Evolutionary conservation across 92 coral and sea anemone species (phyloP).

Genomic region (Chrysogorgia sp.): DNA sequence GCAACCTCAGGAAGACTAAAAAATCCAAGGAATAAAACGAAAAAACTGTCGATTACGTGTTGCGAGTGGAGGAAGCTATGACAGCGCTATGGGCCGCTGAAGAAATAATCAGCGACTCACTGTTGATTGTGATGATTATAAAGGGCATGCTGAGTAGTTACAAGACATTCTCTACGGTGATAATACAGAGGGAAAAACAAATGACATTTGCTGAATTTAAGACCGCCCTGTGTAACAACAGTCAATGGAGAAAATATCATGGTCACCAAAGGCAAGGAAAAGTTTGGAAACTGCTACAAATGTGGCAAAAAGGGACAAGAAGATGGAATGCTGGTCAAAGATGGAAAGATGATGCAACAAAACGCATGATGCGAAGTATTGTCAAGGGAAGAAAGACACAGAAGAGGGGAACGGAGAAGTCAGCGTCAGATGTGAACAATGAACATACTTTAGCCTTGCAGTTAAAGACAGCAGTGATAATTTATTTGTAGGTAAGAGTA

Average conservation of each 20-base stretch:
- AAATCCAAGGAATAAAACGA: no score
- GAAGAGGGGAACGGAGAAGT: conserved; percentile 24
- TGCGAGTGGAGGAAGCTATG: background rate
- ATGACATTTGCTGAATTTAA: background rate
- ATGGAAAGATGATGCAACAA: conserved; percentile 40
- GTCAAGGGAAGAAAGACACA: conserved; percentile 14
- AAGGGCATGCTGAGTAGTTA: background rate
- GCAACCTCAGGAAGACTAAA: no score
- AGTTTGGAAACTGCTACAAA: conserved; percentile 29
- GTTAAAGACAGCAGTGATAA: conserved; percentile 6
- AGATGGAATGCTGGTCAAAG: conserved; percentile 31
- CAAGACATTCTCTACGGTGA: background rate
- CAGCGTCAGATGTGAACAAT: background rate
- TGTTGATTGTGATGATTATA: background rate
- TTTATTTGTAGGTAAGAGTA: background rate
- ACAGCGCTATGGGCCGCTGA: background rate
- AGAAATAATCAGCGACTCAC: background rate
- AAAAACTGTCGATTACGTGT: background rate
- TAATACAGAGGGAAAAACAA: background rate
- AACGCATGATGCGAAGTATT: conserved; percentile 8
- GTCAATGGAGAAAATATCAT: conserved; percentile 15
- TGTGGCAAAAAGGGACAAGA: conserved; percentile 50
- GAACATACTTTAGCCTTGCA: conserved; percentile 35
- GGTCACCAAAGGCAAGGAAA: conserved; percentile 20
- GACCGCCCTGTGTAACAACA: no score